Conservation (phyloP, 2,888 invertebrate species). For the Andrena chrysosceles region DNA sequence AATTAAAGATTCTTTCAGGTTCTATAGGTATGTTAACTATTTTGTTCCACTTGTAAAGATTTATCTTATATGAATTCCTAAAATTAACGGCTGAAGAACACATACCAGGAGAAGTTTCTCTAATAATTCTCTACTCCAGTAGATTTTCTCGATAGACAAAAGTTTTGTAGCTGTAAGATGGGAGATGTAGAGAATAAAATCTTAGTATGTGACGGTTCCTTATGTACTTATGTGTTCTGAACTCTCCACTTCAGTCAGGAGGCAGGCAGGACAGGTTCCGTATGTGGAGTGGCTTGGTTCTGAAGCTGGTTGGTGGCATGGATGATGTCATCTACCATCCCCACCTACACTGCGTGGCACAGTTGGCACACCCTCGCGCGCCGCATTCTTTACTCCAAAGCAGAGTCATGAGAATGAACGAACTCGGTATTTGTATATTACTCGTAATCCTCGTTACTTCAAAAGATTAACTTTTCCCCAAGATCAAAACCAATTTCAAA, state of each 20-base stretch:
- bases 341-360: conserved; percentile 84
- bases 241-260: conserved; percentile 85
- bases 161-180: conserved; percentile 75
- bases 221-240: conserved; percentile 85
- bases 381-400: conserved; percentile 85
- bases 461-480: conserved; percentile 80
- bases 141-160: conserved; percentile 76
- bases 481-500: conserved; percentile 68
- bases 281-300: conserved; percentile 84
- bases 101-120: conserved; percentile 77
- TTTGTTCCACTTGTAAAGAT: conserved; percentile 83
- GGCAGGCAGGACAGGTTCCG: conserved; percentile 85
- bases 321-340: conserved; percentile 85
- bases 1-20: conserved; percentile 82
- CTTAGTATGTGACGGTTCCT: conserved; percentile 83
- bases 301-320: conserved; percentile 84
- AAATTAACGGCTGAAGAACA: conserved; percentile 79
- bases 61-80: conserved; percentile 72
- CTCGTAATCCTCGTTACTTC: conserved; percentile 85
- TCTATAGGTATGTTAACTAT: conserved; percentile 84
- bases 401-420: conserved; percentile 85
- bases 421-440: conserved; percentile 85
- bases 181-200: conserved; percentile 79
- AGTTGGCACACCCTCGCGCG: conserved; percentile 85
- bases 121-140: conserved; percentile 75